Conservation (phyloP, 2,888 invertebrate genomes). For the Abrostola tripartita region DNA sequence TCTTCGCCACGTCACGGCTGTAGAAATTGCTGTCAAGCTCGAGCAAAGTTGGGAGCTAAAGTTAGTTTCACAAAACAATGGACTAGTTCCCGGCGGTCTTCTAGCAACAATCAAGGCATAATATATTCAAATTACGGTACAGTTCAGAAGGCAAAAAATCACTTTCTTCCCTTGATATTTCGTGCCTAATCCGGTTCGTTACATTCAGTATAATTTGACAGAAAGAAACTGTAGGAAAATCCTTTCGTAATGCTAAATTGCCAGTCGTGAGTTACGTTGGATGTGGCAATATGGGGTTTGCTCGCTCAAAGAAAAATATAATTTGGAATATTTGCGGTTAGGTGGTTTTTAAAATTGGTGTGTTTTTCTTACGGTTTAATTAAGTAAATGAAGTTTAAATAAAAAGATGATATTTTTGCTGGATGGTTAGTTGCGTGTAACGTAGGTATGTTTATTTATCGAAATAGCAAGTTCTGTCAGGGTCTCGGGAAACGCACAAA, state of each 20-base stretch:
- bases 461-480: too few species aligned
- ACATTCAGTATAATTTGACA: constrained; percentile 68
- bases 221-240: constrained; percentile 63
- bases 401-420: neutral
- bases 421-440: neutral
- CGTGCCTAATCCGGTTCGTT: constrained; percentile 69
- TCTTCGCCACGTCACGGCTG: neutral
- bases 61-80: constrained; percentile 43
- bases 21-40: constrained; percentile 15
- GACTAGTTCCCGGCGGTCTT: constrained; percentile 28
- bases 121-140: constrained; percentile 75
- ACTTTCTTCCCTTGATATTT: constrained; percentile 63
- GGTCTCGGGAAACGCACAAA: too few species aligned
- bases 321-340: constrained; percentile 29
- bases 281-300: constrained; percentile 36
- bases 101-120: constrained; percentile 66
- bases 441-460: neutral
- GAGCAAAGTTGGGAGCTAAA: constrained; percentile 21
- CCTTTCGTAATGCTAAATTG: constrained; percentile 57
- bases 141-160: constrained; percentile 62
- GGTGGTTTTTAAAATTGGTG: neutral
- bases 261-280: constrained; percentile 34
- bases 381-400: neutral
- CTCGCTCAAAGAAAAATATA: constrained; percentile 35
- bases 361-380: neutral